Evolutionary conservation across 2,888 invertebrate genomes (phyloP).

Genomic region (Cantharis rustica): DNA sequence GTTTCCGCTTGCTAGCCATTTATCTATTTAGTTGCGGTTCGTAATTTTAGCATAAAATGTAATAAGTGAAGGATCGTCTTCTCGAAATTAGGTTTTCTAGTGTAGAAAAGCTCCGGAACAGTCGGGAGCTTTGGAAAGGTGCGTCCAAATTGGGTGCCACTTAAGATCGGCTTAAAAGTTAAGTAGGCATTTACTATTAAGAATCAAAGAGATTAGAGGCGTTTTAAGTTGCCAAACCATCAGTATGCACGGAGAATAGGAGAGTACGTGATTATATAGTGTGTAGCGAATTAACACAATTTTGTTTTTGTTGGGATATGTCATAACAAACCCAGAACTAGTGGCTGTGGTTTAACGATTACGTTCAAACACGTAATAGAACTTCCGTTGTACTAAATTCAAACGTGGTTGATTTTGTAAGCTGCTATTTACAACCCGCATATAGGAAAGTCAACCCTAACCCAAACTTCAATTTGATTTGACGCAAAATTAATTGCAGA

Average conservation of each 20-base stretch:
- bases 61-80: slow-evolving; percentile 1
- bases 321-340: slow-evolving; percentile 7
- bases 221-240: not conserved
- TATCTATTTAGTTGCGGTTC: slow-evolving; percentile 40
- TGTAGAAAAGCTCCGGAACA: not conserved
- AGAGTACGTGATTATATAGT: slow-evolving; percentile 8
- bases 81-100: not conserved
- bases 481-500: slow-evolving; percentile 28
- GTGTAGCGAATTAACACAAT: slow-evolving; percentile 9
- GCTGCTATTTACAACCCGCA: slow-evolving; percentile 13
- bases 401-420: slow-evolving; percentile 13
- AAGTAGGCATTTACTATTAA: not conserved
- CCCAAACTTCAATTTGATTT: slow-evolving; percentile 28
- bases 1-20: slow-evolving; percentile 38
- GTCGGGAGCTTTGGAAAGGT: not conserved
- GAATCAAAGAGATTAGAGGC: not conserved
- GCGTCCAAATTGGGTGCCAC: not conserved
- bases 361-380: slow-evolving; percentile 11
- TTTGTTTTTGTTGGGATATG: slow-evolving; percentile 15
- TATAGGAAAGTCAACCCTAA: slow-evolving; percentile 15
- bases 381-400: slow-evolving; percentile 14
- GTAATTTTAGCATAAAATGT: slow-evolving; percentile 35
- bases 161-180: not conserved
- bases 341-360: slow-evolving; percentile 12
- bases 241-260: not conserved